These are phyloP conservation scores for Zaprionus lineosus DNA, from an alignment of 2,888 invertebrate genomes.

Conservation along the genomic window DNA sequence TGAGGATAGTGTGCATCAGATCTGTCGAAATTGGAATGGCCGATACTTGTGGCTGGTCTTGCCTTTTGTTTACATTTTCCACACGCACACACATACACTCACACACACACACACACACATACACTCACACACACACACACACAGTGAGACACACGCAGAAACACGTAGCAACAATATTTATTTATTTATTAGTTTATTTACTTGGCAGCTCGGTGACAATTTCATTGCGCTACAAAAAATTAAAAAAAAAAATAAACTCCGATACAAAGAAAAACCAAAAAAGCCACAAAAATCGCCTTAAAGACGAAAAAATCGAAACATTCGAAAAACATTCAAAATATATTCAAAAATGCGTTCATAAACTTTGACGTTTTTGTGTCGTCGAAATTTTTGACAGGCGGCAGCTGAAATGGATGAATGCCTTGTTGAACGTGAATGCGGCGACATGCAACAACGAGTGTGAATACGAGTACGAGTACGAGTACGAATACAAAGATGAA, in stretches of 20 bases:
- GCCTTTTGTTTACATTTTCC: slow-evolving; percentile 27
- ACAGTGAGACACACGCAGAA: neutral
- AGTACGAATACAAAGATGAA: neutral
- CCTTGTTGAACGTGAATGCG: slow-evolving; percentile 25
- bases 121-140: slow-evolving; percentile 31
- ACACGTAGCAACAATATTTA: neutral
- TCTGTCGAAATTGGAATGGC: slow-evolving; percentile 17
- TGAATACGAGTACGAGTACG: slow-evolving; percentile 11
- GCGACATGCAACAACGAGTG: slow-evolving; percentile 17
- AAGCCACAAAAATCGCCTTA: slow-evolving; percentile 4
- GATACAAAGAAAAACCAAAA: neutral
- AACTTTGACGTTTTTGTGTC: slow-evolving; percentile 64
- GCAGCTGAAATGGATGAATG: slow-evolving; percentile 40
- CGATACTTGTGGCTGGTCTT: slow-evolving; percentile 6
- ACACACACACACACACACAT: slow-evolving; percentile 26
- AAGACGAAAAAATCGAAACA: slow-evolving; percentile 5
- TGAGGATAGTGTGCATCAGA: slow-evolving; percentile 9
- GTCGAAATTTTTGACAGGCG: slow-evolving; percentile 56
- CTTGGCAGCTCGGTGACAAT: slow-evolving; percentile 63
- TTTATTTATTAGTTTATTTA: slow-evolving; percentile 54
- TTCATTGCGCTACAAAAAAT: slow-evolving; percentile 58
- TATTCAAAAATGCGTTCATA: slow-evolving; percentile 49
- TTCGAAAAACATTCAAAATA: too few relatives aligned
- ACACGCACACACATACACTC: slow-evolving; percentile 24
- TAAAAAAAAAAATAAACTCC: slow-evolving; percentile 9